Evolutionary conservation across 2,888 invertebrate genomes (phyloP), one percentile per base, ranked within the genome.

Genomic region (Pyrgus malvae): DNA sequence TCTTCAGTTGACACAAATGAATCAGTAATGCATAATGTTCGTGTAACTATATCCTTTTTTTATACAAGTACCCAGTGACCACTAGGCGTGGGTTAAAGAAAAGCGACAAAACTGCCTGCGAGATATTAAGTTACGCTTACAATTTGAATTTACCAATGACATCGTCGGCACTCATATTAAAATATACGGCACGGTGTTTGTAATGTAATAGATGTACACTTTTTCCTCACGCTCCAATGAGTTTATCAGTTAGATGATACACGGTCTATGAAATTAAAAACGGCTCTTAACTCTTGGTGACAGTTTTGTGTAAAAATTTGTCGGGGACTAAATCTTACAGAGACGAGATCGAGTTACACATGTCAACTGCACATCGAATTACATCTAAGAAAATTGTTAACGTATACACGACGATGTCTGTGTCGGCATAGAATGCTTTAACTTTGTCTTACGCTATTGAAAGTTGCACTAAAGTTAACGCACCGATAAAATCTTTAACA

Each of bases 121-220:
- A 63, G 70, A 71, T 82, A 84, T 88, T 76, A 71, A 72, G 72
- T 89, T 86, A 74, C 86, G 67, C 62, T 50, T 59, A 64, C 67
- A 80, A 69, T 78, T 80, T 67, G 68, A 76, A 74, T 78, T 74
- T 77, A 83, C 83, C 80, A 86, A 80, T 86, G 86, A 83, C 87
- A 85, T 78, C 76, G 76, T 50, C 74, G 65, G 72, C 70, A 75
- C 72, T 78, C 78, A 73, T 84, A 82, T 83, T 82, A 76, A 72
- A 76, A 83, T 83, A 79, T 80, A 78, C 38, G 76, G 76, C 78
- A 78, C 77, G 72, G 79, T 81, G 78, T 80, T 81, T 76, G 74
- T 80, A 68, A 74, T 68, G 72, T 80, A 80, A 83, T 84, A 83
- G 79, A 78, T 73, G 79, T 76, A 80, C 76, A 76, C 69, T 71